Percentiles rank a stretch among this genome's conserved stretches.
Conservation (phyloP, 2,113 vertebrate genomes). For the Fukomys damarensis region DNA sequence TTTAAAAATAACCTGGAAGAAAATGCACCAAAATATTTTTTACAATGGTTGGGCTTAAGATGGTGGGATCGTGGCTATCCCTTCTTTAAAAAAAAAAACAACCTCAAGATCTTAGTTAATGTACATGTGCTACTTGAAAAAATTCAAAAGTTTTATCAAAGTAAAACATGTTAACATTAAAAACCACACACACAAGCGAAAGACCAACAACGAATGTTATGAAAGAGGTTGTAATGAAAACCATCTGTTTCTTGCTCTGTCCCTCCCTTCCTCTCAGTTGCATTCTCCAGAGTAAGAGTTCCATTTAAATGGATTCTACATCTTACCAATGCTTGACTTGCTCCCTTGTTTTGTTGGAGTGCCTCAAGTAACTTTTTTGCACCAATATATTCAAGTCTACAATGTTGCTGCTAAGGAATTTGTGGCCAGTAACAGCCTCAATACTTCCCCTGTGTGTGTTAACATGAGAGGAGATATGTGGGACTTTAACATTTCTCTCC, state of each 20-base stretch:
- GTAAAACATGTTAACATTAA: background rate
- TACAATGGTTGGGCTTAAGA: background rate
- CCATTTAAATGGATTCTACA: background rate
- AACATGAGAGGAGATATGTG: background rate
- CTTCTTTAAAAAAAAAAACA: background rate
- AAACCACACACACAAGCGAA: background rate
- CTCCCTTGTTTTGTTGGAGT: background rate
- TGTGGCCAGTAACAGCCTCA: background rate
- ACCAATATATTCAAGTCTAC: background rate
- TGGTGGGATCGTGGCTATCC: background rate
- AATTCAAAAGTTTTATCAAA: background rate
- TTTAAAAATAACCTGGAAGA: background rate
- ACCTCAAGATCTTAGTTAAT: constrained; percentile 5
- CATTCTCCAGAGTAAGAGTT: background rate
- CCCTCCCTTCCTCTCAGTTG: no score
- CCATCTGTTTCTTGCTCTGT: background rate
- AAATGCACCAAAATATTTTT: background rate
- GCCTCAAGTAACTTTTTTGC: background rate
- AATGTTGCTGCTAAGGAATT: background rate
- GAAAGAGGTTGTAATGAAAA: background rate
- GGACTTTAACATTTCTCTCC: background rate
- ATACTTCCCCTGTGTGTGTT: background rate
- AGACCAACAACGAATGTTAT: background rate
- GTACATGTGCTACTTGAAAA: background rate
- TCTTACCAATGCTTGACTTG: background rate